Evolutionary conservation across 2,888 invertebrate genomes (phyloP), one percentile per base, ranked within the genome.

Genomic region (Gymnosoma rotundatum): DNA sequence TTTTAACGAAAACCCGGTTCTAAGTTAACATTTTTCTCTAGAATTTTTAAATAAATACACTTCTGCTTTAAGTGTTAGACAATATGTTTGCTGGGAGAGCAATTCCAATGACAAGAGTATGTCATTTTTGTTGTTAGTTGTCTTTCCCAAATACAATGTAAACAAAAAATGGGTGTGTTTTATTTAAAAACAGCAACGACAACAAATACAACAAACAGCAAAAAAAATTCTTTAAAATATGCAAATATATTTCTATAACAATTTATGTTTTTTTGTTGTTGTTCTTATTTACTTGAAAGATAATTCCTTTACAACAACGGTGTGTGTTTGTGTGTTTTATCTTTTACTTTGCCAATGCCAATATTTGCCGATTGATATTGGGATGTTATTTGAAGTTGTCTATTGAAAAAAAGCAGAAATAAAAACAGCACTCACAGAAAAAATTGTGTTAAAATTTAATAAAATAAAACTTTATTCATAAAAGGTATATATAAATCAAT

Each of bases 141-240:
- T 75, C 70, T 75, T 75, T 70, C 64, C 48, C 58, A 48, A 66
- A 64, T 75, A 81, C 64, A 81, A 58, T 75, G 64, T 81, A 81
- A 81, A 81, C 32, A 67, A 52, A 66, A 80, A 75, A 81, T 75
- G 81, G 81, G 81, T 81, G 81, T 81, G 81, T 81, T 75, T 63
- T 56, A 50, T 50, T 32, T 60, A n/a, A 56, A 61, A 67, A 50
- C 5, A 42, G 8, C 32, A 58, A 58, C 36, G 45, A 42, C 25
- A 14, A 50, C 10, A 63, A 14, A 14, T 14, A 42, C 42, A 52
- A 18, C 52, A 54, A 21, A 25, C 5, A 52, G 12, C 21, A 45
- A 48, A 20, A 42, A n/a, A 18, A 56, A 36, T 60, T 66, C 18
- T 42, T 58, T 52, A 70, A 61, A 69, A 76, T 70, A 58, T 70